Evolutionary conservation across 2,797 vertebrate species (phyloP).

Genomic region (Psittacula echo): DNA sequence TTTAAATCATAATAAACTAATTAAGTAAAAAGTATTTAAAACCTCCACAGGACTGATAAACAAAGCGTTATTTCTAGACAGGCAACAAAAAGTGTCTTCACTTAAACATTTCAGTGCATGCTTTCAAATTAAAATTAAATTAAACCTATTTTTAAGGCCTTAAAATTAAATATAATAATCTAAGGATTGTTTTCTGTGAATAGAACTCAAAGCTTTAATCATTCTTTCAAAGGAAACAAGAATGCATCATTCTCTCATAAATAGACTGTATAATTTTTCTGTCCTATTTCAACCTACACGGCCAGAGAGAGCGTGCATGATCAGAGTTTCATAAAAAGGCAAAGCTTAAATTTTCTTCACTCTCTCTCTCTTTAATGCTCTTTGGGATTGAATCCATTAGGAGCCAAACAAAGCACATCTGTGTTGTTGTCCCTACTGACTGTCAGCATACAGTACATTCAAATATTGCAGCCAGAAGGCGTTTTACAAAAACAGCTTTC

Average conservation of each 20-base stretch:
- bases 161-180: neutral
- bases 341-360: slow-evolving; percentile 26
- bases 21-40: neutral
- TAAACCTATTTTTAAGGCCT: neutral
- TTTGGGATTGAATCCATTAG: slow-evolving; percentile 68
- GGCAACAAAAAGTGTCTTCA: neutral
- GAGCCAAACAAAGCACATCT: slow-evolving; percentile 75
- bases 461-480: slow-evolving; percentile 77
- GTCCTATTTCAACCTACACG: slow-evolving; percentile 1
- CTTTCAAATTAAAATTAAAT: neutral
- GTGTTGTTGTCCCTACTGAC: slow-evolving; percentile 70
- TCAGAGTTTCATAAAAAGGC: slow-evolving; percentile 40
- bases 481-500: slow-evolving; percentile 74
- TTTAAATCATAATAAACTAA: neutral
- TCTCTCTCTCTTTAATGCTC: slow-evolving; percentile 39
- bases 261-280: neutral
- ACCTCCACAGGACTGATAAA: neutral
- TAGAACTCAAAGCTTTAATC: neutral
- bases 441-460: slow-evolving; percentile 69
- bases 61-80: neutral
- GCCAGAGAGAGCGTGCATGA: neutral
- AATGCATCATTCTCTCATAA: neutral
- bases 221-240: neutral
- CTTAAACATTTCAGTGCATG: neutral
- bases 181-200: neutral